Conservation (phyloP, 2,797 vertebrate species). For the Melanotaenia parkinsoni region DNA sequence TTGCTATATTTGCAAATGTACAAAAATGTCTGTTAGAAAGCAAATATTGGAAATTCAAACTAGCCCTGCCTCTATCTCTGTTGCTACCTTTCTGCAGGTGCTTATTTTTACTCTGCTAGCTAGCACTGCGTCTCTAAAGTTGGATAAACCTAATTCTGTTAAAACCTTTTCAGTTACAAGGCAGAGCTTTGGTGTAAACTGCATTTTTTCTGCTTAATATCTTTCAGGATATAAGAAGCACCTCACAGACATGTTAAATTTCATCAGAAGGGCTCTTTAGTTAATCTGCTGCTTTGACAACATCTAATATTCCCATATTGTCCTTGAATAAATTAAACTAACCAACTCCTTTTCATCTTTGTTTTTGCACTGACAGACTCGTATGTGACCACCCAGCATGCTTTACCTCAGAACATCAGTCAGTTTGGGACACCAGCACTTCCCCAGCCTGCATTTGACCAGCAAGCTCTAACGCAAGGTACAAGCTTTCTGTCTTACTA, state of each 20-base stretch:
- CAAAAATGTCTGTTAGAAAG: background rate
- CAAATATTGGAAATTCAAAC: background rate
- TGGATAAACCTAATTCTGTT: no score
- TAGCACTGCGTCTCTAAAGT: no score
- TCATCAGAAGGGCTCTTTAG: background rate
- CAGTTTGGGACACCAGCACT: constrained; percentile 90
- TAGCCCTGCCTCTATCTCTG: no score
- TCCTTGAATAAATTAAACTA: background rate
- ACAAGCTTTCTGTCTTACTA: constrained; percentile 7
- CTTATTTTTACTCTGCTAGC: no score
- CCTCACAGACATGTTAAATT: background rate
- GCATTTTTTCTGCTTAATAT: background rate
- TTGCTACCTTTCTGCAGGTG: no score
- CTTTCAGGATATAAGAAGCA: background rate
- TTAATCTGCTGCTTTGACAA: background rate
- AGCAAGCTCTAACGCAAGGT: constrained; percentile 94
- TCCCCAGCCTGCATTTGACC: constrained; percentile 89
- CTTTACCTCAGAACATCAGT: constrained; percentile 89
- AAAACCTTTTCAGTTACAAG: background rate
- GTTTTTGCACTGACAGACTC: constrained; percentile 82
- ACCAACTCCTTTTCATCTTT: constrained; percentile 28
- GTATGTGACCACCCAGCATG: constrained; percentile 89
- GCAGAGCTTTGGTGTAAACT: background rate
- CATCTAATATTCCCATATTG: background rate
- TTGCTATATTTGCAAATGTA: background rate